Base-by-base conservation (phyloP, 92 coral and sea anemone species). In the Nematostella vectensis region DNA sequence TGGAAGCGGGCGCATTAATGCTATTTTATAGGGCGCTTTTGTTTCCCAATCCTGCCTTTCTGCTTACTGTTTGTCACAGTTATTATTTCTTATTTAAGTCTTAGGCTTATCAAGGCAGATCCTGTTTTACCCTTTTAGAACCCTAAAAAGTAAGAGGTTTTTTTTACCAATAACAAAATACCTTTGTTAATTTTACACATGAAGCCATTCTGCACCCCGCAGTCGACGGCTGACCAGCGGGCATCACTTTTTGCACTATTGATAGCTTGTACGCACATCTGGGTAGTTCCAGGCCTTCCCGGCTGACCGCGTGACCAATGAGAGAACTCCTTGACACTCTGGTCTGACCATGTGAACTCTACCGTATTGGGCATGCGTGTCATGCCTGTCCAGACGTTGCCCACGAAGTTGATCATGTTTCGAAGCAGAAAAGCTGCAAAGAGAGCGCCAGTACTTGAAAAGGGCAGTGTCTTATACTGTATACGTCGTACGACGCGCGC, bases 321-420 rank as follows among this genome's bases (percentile, higher is more conserved):
- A 4, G 94, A 62, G 70, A 78, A 93, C 27, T 36, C 40, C 36
- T 67, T 29, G 9, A 71, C 47, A n/a, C 88, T 82, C 24, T 69
- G 62, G 69, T 93, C 99, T 0, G 73, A 64, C 89, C 95, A 93
- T 17, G 37, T 51, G 62, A 93, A 82, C 12, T 61, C 67, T 0
- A 44, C 33, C 12, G 83, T 48, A 53, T 64, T 68, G 33, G 78
- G 37, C 27, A 66, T 72, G 31, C 83, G 77, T 1, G 47, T 27
- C 53, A 87, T 44, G 30, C 99, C 99, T 47, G 74, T 63, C 99
- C 99, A 93, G 42, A 93, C 77, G 44, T 76, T 74, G 23, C 87
- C 91, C 33, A 54, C 31, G 39, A 56, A 68, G 56, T 76, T 71
- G 55, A 77, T 50, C 67, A 93, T 63, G 44, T 66, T 62, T 18